A percentile compares a stretch with the other conserved stretches of the same genome.
Evolutionary conservation across 2,797 vertebrate species (phyloP).

Genomic region (Pitangus sulphuratus): DNA sequence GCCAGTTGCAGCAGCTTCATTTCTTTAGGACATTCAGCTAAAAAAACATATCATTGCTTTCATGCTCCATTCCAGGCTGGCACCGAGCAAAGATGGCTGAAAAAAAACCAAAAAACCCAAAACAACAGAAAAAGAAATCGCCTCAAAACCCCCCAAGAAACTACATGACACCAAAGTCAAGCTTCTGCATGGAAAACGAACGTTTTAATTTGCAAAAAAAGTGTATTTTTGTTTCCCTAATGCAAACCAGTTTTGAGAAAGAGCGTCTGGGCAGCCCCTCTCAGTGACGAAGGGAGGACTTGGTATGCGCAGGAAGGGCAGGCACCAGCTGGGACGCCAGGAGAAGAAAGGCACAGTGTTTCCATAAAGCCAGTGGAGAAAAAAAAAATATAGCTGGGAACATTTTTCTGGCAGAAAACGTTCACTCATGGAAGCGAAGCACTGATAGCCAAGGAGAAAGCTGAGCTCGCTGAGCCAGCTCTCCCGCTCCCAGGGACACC

Average conservation of each 20-base stretch:
- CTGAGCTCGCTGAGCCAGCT: not conserved
- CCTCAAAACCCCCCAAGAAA: fast-evolving
- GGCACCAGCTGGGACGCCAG: not conserved
- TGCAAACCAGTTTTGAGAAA: not conserved
- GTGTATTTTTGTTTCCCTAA: not conserved
- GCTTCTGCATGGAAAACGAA: not conserved
- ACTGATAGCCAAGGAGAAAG: slow-evolving; percentile 29
- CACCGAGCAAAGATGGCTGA: not conserved
- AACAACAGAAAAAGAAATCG: not conserved
- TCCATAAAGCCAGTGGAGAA: slow-evolving; percentile 34
- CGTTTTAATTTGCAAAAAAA: not conserved
- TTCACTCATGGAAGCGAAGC: slow-evolving; percentile 29
- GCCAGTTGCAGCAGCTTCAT: not conserved
- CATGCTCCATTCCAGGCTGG: not conserved
- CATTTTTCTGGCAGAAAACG: slow-evolving; percentile 63
- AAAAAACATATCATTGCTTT: not conserved
- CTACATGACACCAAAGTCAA: not conserved
- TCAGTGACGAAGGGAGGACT: not conserved
- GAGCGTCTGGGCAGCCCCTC: not conserved
- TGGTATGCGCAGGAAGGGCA: not conserved
- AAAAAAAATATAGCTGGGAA: slow-evolving; percentile 50
- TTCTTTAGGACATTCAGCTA: not conserved
- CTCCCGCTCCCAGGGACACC: slow-evolving; percentile 2
- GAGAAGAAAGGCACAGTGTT: slow-evolving; percentile 53
- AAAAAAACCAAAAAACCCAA: fast-evolving